These are phyloP conservation scores for Glaucopsyche alexis DNA, from an alignment of 2,888 invertebrate genomes.

Conservation along the genomic window DNA sequence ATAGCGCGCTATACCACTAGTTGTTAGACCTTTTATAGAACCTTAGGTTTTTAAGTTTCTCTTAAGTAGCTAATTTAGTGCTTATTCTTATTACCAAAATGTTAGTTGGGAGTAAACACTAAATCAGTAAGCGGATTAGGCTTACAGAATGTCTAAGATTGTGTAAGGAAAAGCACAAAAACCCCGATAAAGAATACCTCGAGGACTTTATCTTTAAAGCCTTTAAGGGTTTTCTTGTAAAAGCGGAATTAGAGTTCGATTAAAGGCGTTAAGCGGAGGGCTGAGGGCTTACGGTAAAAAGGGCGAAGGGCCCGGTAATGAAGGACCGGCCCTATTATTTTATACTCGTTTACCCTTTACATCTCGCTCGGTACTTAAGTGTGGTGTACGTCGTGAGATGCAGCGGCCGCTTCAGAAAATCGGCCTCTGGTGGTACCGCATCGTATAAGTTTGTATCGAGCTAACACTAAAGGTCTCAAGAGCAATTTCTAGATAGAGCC, in stretches of 20 bases:
- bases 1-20: too few species aligned
- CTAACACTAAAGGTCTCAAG: too few species aligned
- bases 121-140: neutral
- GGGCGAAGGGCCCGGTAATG: slow-evolving; percentile 36
- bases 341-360: slow-evolving; percentile 45
- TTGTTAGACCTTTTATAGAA: too few species aligned
- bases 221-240: slow-evolving; percentile 9
- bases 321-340: slow-evolving; percentile 47
- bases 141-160: neutral
- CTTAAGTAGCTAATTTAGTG: too few species aligned
- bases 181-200: neutral
- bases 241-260: slow-evolving; percentile 30
- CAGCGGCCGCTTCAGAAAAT: neutral
- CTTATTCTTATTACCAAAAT: too few species aligned
- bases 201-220: slow-evolving; percentile 2
- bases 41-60: too few species aligned
- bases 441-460: too few species aligned
- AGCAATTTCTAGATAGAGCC: too few species aligned
- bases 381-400: slow-evolving; percentile 33
- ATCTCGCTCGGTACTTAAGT: slow-evolving; percentile 41
- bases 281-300: slow-evolving; percentile 22
- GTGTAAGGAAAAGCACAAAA: neutral
- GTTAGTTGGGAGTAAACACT: neutral
- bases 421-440: too few species aligned
- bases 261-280: slow-evolving; percentile 20